Evolutionary conservation across 2,113 vertebrate species (phyloP), one percentile per base, ranked within the genome.

Genomic region (Lepisosteus osseus): DNA sequence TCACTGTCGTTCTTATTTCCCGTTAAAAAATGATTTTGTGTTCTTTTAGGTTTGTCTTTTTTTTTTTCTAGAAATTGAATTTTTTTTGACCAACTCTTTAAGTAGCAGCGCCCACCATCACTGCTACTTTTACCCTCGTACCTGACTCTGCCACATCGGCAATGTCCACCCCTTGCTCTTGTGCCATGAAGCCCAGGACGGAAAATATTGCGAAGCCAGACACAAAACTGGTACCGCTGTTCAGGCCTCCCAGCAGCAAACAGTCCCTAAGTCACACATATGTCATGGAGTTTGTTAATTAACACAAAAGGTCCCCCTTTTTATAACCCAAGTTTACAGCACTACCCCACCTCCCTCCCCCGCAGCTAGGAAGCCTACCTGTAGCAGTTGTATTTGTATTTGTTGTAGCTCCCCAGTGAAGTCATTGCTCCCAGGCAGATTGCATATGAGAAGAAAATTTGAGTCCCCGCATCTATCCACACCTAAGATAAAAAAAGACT

Each of bases 151-250:
- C 97, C 92, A 99, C 97, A 95, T 97, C 96, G 81, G 96, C 96
- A 95, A 99, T 99, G 96, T 99, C 94, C 95, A 99, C 96, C 94
- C 96, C 97, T 98, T 99, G 97, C 84, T 99, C 97, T 96, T 99
- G 97, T 95, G 97, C 97, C 97, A 99, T 99, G 96, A 99, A 99
- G 95, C 97, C 97, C 95, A 99, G 97, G 96, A 99, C 92, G 95
- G 97, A 99, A 96, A 99, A 99, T 96, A 99, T 99, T 94, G 97
- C 97, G 95, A 99, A 99, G 94, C 97, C 97, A 94, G 97, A 99
- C 93, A 99, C 96, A 97, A 99, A 99, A 94, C 97, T 99, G 95
- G 97, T 99, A 93, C 95, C 96, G 88, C 96, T 99, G 97, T 99
- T 99, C 91, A 99, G 95, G 95, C 90, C 98, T 95, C 97, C 97